Evolutionary conservation across 2,113 vertebrate genomes (phyloP).

Genomic region (Labrus mixtus): DNA sequence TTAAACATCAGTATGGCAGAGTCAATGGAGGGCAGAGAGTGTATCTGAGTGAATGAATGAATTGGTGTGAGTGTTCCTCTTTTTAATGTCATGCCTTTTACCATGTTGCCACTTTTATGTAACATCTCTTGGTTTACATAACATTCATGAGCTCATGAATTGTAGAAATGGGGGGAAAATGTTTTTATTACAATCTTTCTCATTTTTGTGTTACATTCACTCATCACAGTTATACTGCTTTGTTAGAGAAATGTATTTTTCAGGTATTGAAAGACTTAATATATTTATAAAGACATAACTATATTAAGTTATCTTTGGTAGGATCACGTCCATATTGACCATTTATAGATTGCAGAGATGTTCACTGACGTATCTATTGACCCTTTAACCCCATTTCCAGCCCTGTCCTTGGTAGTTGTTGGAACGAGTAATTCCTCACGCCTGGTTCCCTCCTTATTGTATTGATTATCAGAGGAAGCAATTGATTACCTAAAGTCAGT

Average conservation of each 20-base stretch:
- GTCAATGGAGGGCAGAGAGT: conserved; percentile 26
- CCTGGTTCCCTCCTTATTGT: conserved; percentile 32
- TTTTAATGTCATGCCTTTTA: neutral
- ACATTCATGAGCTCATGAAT: too few species aligned
- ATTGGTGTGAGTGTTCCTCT: neutral
- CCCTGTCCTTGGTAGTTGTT: conserved; percentile 42
- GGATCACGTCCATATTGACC: neutral
- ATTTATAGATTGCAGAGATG: conserved; percentile 35
- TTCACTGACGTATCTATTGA: conserved; percentile 39
- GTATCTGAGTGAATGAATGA: neutral
- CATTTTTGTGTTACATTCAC: too few species aligned
- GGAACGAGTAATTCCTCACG: conserved; percentile 54
- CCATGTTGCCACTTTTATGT: too few species aligned
- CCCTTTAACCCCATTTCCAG: conserved; percentile 57
- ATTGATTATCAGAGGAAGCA: conserved; percentile 65
- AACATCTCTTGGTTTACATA: too few species aligned
- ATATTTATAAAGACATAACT: too few species aligned
- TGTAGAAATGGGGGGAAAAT: too few species aligned
- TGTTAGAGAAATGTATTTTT: too few species aligned
- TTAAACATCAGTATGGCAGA: neutral
- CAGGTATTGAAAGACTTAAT: too few species aligned
- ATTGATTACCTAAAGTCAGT: conserved; percentile 54
- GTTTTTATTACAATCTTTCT: too few species aligned
- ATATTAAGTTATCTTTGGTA: neutral
- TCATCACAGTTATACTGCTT: too few species aligned